Conservation (phyloP, 1,140 invertebrate genomes). For the Meloidogyne exigua region DNA sequence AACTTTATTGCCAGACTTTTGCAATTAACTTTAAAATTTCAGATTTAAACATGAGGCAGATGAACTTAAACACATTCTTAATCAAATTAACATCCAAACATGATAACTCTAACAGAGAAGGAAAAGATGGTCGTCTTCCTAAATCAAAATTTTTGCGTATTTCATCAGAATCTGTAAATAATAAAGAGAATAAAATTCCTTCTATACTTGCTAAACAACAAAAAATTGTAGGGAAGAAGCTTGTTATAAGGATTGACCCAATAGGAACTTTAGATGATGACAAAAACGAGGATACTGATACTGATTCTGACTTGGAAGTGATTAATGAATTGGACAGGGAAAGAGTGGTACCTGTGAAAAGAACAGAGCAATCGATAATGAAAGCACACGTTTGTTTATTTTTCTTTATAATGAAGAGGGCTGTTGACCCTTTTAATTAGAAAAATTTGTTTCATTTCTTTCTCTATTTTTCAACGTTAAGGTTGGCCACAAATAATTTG, state of each 20-base stretch:
- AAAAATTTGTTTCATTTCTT: too few species aligned
- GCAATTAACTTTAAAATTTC: neutral
- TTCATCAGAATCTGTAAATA: neutral
- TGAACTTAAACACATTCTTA: neutral
- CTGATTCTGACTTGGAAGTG: neutral
- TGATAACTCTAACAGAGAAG: neutral
- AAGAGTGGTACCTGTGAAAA: neutral
- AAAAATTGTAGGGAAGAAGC: neutral
- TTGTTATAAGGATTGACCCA: neutral
- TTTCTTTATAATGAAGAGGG: neutral
- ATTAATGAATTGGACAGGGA: neutral
- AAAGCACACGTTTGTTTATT: neutral
- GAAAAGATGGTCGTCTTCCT: neutral
- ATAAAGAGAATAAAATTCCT: neutral
- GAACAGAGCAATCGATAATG: neutral
- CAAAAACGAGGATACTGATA: neutral
- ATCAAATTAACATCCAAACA: neutral
- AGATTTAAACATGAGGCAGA: neutral
- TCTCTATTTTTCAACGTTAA: too few species aligned
- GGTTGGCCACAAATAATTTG: too few species aligned
- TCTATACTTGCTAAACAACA: neutral
- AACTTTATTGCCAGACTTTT: neutral
- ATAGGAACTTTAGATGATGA: neutral
- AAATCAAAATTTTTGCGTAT: neutral
- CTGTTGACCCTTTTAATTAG: too few species aligned